Conservation (phyloP, 2,797 vertebrate genomes). For the Zalophus californianus region DNA sequence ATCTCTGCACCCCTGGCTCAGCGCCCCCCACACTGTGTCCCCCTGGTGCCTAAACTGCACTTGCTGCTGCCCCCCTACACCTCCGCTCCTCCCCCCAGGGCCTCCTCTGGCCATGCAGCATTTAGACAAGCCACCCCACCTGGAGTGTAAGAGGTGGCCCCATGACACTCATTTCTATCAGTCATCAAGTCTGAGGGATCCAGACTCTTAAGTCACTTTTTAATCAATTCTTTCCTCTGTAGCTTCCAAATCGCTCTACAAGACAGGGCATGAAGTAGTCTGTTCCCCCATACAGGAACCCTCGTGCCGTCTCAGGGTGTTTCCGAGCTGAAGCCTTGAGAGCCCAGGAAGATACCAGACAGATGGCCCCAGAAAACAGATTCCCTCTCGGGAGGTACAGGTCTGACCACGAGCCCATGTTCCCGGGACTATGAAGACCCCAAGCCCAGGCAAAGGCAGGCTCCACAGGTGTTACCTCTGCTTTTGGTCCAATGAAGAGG, state of each 20-base stretch:
- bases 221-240: constrained; percentile 41
- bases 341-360: background rate
- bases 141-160: background rate
- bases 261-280: background rate
- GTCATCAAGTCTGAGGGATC: background rate
- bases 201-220: constrained; percentile 6
- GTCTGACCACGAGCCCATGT: background rate
- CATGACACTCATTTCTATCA: background rate
- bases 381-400: background rate
- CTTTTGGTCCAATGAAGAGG: constrained; percentile 95
- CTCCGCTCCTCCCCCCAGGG: background rate
- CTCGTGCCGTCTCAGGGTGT: background rate
- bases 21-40: rapidly evolving
- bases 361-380: background rate
- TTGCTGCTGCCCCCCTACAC: background rate
- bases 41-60: too few species aligned
- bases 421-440: background rate
- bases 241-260: background rate
- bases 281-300: background rate
- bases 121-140: too few species aligned
- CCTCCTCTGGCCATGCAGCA: background rate
- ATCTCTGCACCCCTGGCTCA: background rate
- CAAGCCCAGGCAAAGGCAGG: background rate
- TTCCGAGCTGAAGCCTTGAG: background rate
- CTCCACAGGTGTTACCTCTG: constrained; percentile 88